Percentiles rank a stretch among this genome's conserved stretches.
These are phyloP conservation scores for Acrocephalus kingi DNA, from an alignment of 2,113 vertebrate genomes.

Conservation along the genomic window DNA sequence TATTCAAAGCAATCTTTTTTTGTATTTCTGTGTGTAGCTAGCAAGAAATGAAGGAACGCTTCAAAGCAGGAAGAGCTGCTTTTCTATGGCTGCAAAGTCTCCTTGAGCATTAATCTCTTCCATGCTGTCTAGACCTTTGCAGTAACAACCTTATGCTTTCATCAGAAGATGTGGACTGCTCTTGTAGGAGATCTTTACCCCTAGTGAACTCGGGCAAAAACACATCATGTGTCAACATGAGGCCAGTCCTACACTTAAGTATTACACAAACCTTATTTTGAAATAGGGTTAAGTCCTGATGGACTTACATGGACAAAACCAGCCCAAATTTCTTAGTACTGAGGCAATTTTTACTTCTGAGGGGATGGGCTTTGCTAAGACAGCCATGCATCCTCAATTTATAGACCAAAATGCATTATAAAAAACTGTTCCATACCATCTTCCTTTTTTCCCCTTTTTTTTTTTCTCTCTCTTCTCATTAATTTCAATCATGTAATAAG, in stretches of 20 bases:
- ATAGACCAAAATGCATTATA: not conserved
- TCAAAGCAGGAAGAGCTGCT: not conserved
- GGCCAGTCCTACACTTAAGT: not conserved
- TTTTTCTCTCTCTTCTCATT: not conserved
- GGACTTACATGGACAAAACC: not conserved
- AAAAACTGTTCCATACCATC: not conserved
- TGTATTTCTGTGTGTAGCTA: not conserved
- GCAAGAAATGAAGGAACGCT: not conserved
- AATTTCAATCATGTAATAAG: conserved; percentile 45
- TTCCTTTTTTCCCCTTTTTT: not conserved
- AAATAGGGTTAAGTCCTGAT: not conserved
- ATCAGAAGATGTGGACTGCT: not conserved
- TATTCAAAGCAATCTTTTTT: not conserved
- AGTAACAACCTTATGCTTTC: not conserved
- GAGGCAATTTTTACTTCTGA: not conserved
- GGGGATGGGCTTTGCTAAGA: not conserved
- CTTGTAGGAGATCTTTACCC: not conserved
- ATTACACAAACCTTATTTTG: not conserved
- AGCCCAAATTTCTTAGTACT: not conserved
- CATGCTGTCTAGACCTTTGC: not conserved
- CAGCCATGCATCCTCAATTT: not conserved
- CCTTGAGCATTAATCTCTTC: not conserved
- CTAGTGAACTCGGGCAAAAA: not conserved
- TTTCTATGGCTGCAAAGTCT: not conserved
- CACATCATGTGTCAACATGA: not conserved